Evolutionary conservation across 2,797 vertebrate species (phyloP), one percentile per base, ranked within the genome.

Genomic region (Champsocephalus gunnari): DNA sequence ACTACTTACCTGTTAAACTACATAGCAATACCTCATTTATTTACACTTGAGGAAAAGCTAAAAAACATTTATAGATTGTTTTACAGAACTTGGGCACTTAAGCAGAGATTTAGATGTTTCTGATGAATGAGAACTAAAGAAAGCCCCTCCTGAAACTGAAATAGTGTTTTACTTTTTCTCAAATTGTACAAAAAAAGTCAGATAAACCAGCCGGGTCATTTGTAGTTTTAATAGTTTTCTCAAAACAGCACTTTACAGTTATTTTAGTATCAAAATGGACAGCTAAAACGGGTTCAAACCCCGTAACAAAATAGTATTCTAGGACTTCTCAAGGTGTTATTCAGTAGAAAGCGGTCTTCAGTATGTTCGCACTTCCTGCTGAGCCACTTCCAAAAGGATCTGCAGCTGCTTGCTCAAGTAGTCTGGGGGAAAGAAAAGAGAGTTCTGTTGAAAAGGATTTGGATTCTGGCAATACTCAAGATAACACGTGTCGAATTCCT

Each of bases 381-480:
- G 96, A 90, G 96, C 87, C 73, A 99, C 98, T 91, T 99, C 96
- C 59, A 99, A 84, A 48, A 99, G 94, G 89, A 99, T 97, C 92
- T 99, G 97, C 70, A 98, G 81, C 45, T 95, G 86, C 82, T 64
- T 85, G 63, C 95, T 97, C 84, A 93, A 87, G 65, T 57, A 91
- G 21, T 95, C 98, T 99, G 90, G 34, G 69, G 34, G 49, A 75
- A 3, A 24, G 58, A 2, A n/a, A 69, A 53, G 51, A 53, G 51
- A 75, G 17, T 65, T 5, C 45, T 51, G 51, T 3, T 59, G 6
- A 63, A 32, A 47, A 8, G 16, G 0, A 1, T 73, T 80, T 75
- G 19, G 24, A 45, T 16, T 43, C 21, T 3, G 53, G 1, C 11
- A 38, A 34, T 47, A 48, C 10, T 41, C 10, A 3, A 7, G 12